Evolutionary conservation across 2,888 invertebrate species (phyloP), one percentile per base, ranked within the genome.

Genomic region (Siphonodentalium dalli): DNA sequence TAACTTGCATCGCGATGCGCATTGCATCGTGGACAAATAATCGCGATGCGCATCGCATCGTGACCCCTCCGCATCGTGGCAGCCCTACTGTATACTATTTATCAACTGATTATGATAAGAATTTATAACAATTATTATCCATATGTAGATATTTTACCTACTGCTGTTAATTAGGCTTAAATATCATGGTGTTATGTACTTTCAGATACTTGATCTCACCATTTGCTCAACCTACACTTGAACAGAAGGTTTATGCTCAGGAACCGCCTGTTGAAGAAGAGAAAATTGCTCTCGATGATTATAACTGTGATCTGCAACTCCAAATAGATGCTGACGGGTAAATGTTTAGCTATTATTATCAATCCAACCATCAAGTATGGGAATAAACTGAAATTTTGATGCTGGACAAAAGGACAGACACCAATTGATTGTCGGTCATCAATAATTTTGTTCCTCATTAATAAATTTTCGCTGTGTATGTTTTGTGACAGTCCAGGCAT

Each of bases 251-350:
- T 13, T 60, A 63, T 35, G 46, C 55, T 21, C 54, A 59, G 20
- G 58, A 58, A 8, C 46, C 41, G 2, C 44, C 39, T 35, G 41
- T 62, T 9, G 65, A 63, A 53, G 71, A 71, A 33, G 61, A 65
- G 44, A 50, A 60, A n/a, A 65, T 66, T 23, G 62, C 65, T 35
- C 55, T 79, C 21, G 78, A 79, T 61, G 66, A 71, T 45, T 79
- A 72, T 61, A 79, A 78, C 61, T 77, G 72, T 13, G 79, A 79
- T 52, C 71, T 78, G 5, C 68, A 78, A 54, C 61, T 79, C 5
- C 58, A 65, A 21, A 70, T 79, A 26, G 72, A 72, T 61, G 61
- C 63, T 47, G 74, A 77, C 65, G 77, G 78, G 75, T 78, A 61
- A 61, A 69, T 46, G 26, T 18, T 41, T 2, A n/a, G 33, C 20